Conservation (phyloP, 2,888 invertebrate species). For the Pycnomerus fuliginosus region DNA sequence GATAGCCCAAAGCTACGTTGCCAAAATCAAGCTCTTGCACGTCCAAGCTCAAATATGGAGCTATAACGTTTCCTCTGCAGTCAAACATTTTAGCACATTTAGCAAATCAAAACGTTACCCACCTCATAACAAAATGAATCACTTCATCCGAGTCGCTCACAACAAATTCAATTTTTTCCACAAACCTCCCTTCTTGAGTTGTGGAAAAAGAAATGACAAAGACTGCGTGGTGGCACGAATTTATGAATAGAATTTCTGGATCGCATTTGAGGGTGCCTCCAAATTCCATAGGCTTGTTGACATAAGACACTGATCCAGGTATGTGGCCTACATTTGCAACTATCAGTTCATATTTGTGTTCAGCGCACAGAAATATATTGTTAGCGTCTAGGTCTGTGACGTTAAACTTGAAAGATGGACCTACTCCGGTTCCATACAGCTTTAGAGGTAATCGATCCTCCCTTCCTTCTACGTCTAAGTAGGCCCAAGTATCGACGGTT, state of each 20-base stretch:
- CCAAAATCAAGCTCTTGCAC: conserved; percentile 60
- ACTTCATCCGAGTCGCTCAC: conserved; percentile 61
- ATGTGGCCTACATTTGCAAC: conserved; percentile 62
- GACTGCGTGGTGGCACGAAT: conserved; percentile 56
- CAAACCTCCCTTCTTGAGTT: conserved; percentile 60
- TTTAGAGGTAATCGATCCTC: conserved; percentile 56
- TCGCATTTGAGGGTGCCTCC: conserved; percentile 58
- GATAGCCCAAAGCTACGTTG: conserved; percentile 58
- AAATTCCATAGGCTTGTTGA: conserved; percentile 55
- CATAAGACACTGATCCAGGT: conserved; percentile 58
- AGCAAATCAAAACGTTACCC: conserved; percentile 35
- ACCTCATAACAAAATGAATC: conserved; percentile 61
- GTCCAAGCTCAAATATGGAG: conserved; percentile 60
- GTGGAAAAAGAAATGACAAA: conserved; percentile 61
- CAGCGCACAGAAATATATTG: conserved; percentile 59
- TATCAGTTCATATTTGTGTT: conserved; percentile 62
- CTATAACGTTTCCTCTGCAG: conserved; percentile 63
- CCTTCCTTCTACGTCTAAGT: conserved; percentile 62
- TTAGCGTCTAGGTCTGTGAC: conserved; percentile 59
- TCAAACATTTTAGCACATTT: background rate
- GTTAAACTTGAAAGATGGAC: conserved; percentile 60
- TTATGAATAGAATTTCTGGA: conserved; percentile 54
- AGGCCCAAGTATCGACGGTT: conserved; percentile 55
- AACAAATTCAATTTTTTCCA: conserved; percentile 61
- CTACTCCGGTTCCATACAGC: conserved; percentile 58